Conservation (phyloP, 2,797 vertebrate genomes). For the Saxicola maurus region DNA sequence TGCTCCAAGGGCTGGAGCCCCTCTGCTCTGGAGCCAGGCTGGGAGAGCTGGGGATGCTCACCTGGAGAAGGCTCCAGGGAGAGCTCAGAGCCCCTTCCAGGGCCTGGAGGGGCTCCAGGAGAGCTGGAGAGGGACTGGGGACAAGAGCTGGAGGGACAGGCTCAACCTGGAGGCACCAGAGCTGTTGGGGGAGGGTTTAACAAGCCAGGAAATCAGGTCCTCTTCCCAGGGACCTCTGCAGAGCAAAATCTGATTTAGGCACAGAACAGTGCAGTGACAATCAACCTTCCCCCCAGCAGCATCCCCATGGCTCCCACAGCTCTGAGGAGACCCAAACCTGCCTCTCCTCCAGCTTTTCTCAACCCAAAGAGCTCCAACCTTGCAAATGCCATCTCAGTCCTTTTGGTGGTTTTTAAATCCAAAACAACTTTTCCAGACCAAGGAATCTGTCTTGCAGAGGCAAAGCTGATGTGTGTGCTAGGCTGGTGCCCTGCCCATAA, state of each 20-base stretch:
- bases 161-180: background rate
- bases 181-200: background rate
- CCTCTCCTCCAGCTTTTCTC: background rate
- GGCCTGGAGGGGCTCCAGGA: too few relatives aligned
- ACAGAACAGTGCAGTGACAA: rapidly evolving
- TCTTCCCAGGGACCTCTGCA: background rate
- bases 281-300: background rate
- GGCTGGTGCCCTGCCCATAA: background rate
- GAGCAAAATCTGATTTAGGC: background rate
- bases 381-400: rapidly evolving
- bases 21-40: too few relatives aligned
- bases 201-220: background rate
- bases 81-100: too few relatives aligned
- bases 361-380: background rate
- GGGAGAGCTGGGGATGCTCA: too few relatives aligned
- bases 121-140: too few relatives aligned
- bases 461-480: background rate
- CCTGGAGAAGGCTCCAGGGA: too few relatives aligned
- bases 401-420: rapidly evolving
- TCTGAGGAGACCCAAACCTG: rapidly evolving
- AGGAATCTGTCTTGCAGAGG: background rate
- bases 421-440: background rate
- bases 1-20: background rate
- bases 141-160: too few relatives aligned
- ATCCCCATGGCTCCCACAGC: background rate